Evolutionary conservation across 2,113 vertebrate genomes (phyloP).

Genomic region (Thamnophis sirtalis): DNA sequence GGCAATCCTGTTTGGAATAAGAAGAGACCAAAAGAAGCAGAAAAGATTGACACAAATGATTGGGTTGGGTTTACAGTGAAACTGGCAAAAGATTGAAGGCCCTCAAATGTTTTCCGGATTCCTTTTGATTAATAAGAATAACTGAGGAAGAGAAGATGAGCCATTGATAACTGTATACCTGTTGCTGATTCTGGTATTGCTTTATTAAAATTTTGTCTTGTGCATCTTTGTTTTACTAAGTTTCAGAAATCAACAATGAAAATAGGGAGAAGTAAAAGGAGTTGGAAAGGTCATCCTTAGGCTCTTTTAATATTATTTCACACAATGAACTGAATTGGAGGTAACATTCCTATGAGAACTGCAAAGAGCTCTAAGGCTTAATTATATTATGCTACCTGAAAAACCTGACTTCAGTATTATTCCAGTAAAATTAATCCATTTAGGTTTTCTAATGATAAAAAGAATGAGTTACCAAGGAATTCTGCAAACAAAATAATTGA

Average conservation of each 20-base stretch:
- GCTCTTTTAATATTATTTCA: background rate
- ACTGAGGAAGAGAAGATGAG: too few relatives aligned
- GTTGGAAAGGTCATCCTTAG: background rate
- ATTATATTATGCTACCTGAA: slow-evolving; percentile 25
- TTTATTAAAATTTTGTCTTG: background rate
- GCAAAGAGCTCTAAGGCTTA: background rate
- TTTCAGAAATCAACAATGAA: background rate
- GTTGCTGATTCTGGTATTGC: too few relatives aligned
- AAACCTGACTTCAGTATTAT: slow-evolving; percentile 32
- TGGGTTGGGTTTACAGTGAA: too few relatives aligned
- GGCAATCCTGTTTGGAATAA: too few relatives aligned
- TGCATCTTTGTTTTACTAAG: background rate
- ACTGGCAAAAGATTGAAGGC: too few relatives aligned
- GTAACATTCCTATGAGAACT: background rate
- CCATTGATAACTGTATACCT: too few relatives aligned
- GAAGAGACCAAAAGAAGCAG: too few relatives aligned
- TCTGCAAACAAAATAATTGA: slow-evolving; percentile 50
- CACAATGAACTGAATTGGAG: background rate
- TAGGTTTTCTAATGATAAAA: slow-evolving; percentile 39
- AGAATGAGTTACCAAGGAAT: slow-evolving; percentile 48
- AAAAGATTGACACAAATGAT: too few relatives aligned
- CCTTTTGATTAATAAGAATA: too few relatives aligned
- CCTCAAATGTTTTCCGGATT: too few relatives aligned
- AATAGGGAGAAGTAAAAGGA: background rate
- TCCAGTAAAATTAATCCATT: slow-evolving; percentile 42